A percentile compares a stretch with the other conserved stretches of the same genome.
Evolutionary conservation across 2,888 invertebrate genomes (phyloP).

Genomic region (Caenorhabditis zanzibari): DNA sequence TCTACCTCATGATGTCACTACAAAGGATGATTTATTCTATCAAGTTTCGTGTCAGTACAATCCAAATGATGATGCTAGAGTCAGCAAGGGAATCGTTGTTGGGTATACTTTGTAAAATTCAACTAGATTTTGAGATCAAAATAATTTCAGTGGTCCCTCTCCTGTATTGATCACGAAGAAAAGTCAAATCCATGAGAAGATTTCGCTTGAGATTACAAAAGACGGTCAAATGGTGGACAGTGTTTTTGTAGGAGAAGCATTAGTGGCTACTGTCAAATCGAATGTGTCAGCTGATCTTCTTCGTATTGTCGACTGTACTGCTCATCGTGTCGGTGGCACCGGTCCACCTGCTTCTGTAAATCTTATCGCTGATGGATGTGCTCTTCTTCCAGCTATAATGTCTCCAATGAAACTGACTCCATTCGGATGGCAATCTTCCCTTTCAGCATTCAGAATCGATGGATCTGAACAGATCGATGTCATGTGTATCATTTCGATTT

Average conservation of each 20-base stretch:
- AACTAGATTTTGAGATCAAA: not conserved
- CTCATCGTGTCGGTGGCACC: constrained; percentile 80
- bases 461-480: constrained; percentile 79
- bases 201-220: constrained; percentile 78
- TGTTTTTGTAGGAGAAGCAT: constrained; percentile 81
- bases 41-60: constrained; percentile 68
- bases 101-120: constrained; percentile 64
- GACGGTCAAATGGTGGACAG: constrained; percentile 78
- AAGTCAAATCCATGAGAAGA: constrained; percentile 63
- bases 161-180: constrained; percentile 72
- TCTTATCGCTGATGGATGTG: constrained; percentile 81
- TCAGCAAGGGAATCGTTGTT: constrained; percentile 79
- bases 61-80: constrained; percentile 60
- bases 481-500: constrained; percentile 68
- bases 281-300: constrained; percentile 73
- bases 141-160: constrained; percentile 77
- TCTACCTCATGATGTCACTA: constrained; percentile 82
- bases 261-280: constrained; percentile 79
- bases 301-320: constrained; percentile 80
- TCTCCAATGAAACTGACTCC: constrained; percentile 74
- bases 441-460: constrained; percentile 83
- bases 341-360: constrained; percentile 77
- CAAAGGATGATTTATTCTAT: constrained; percentile 79
- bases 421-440: constrained; percentile 78
- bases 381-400: constrained; percentile 81